Evolutionary conservation across 2,113 vertebrate species (phyloP).

Genomic region (Anoplopoma fimbria): DNA sequence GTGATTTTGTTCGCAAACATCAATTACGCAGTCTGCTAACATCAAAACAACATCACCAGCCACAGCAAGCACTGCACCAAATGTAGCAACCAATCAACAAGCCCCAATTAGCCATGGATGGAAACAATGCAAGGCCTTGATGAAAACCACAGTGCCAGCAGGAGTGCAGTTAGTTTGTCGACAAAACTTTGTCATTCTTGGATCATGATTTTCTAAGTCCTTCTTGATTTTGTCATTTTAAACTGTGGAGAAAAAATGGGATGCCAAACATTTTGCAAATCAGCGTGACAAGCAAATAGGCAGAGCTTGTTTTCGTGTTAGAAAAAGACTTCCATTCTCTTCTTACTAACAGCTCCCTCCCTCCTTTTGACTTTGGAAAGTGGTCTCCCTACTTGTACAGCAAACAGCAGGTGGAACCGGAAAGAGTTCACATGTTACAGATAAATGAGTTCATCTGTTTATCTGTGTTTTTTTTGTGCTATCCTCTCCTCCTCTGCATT

Average conservation of each 20-base stretch:
- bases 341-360: neutral
- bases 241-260: neutral
- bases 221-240: conserved; percentile 1
- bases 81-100: neutral
- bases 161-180: neutral
- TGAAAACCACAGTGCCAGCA: neutral
- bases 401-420: conserved; percentile 52
- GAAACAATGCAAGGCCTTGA: neutral
- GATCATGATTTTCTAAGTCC: neutral
- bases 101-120: neutral
- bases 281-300: neutral
- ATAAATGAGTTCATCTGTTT: conserved; percentile 33
- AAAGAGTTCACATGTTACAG: conserved; percentile 18
- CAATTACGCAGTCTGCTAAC: neutral
- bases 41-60: neutral
- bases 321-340: conserved; percentile 1
- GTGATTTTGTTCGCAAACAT: neutral
- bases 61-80: neutral
- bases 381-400: conserved; percentile 11
- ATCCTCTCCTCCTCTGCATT: neutral
- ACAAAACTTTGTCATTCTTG: neutral
- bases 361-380: neutral
- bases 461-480: neutral
- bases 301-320: conserved; percentile 20
- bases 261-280: conserved; percentile 35